These are phyloP conservation scores for Dendrolimus pini DNA, from an alignment of 2,888 invertebrate genomes.

Conservation along the genomic window DNA sequence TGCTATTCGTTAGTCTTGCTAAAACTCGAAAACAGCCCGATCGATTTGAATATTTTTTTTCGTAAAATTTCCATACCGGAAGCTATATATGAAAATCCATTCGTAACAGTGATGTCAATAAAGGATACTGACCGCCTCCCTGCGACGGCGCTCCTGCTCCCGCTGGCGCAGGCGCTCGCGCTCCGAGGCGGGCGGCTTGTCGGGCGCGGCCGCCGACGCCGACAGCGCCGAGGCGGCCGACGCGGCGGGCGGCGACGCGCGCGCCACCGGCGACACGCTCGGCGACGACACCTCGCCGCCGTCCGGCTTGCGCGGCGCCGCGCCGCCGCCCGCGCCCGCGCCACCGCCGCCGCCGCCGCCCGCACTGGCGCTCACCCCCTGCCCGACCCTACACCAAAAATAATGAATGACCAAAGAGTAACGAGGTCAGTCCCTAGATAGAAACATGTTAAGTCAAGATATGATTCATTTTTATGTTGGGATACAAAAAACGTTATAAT, in stretches of 20 bases:
- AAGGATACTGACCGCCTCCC: slow-evolving; percentile 89
- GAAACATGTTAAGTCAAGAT: too few species aligned
- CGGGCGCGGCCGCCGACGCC: slow-evolving; percentile 48
- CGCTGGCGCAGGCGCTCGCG: slow-evolving; percentile 89
- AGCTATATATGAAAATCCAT: too few species aligned
- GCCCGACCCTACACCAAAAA: slow-evolving; percentile 3
- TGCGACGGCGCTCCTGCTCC: slow-evolving; percentile 92
- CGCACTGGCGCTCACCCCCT: not conserved
- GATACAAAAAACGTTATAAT: too few species aligned
- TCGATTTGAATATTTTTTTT: too few species aligned
- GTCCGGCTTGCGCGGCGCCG: slow-evolving; percentile 24
- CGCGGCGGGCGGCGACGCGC: slow-evolving; percentile 49
- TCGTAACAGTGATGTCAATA: too few species aligned
- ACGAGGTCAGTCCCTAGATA: too few species aligned
- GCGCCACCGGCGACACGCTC: slow-evolving; percentile 58
- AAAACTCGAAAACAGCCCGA: too few species aligned
- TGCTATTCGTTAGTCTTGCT: too few species aligned
- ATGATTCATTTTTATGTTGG: too few species aligned
- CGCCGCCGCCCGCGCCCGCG: slow-evolving; percentile 35
- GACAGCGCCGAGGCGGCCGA: slow-evolving; percentile 48
- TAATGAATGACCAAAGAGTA: not conserved
- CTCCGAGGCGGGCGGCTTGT: slow-evolving; percentile 81
- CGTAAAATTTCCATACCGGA: too few species aligned
- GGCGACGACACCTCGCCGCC: slow-evolving; percentile 54
- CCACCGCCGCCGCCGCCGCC: slow-evolving; percentile 12